These are phyloP conservation scores for Apoda limacodes DNA, from an alignment of 2,888 invertebrate species.

Conservation along the genomic window DNA sequence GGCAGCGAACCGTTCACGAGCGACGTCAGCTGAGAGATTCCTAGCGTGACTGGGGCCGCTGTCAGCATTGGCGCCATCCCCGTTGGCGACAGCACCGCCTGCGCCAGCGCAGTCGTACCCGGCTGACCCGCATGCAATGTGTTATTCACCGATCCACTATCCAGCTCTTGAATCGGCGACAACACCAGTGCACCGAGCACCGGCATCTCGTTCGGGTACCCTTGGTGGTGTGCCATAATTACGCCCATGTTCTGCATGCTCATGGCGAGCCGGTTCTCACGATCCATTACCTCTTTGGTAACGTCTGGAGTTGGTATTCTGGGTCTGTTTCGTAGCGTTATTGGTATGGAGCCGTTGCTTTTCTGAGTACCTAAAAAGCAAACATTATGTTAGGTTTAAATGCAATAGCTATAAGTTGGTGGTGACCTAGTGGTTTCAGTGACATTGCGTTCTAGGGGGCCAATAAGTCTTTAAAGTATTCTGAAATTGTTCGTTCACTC, in stretches of 20 bases:
- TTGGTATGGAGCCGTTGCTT: constrained; percentile 76
- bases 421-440: too few relatives aligned
- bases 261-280: constrained; percentile 74
- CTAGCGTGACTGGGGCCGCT: constrained; percentile 61
- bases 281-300: constrained; percentile 81
- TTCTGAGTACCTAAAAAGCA: constrained; percentile 74
- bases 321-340: constrained; percentile 83
- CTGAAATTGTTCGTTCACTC: too few relatives aligned
- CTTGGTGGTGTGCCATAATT: constrained; percentile 76
- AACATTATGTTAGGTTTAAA: too few relatives aligned
- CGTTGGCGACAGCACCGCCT: constrained; percentile 79
- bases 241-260: constrained; percentile 72
- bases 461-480: too few relatives aligned
- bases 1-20: constrained; percentile 61
- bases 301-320: constrained; percentile 91
- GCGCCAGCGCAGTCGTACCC: constrained; percentile 81
- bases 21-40: constrained; percentile 71
- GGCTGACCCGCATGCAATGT: constrained; percentile 79
- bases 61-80: constrained; percentile 52
- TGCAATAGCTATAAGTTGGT: too few relatives aligned
- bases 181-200: constrained; percentile 81
- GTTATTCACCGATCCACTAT: constrained; percentile 80
- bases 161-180: constrained; percentile 87
- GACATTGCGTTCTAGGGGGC: too few relatives aligned
- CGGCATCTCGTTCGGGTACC: constrained; percentile 74